Percentiles rank a stretch among this genome's conserved stretches.
Conservation (phyloP, 2,797 vertebrate species). For the Mionectes olivaceus region DNA sequence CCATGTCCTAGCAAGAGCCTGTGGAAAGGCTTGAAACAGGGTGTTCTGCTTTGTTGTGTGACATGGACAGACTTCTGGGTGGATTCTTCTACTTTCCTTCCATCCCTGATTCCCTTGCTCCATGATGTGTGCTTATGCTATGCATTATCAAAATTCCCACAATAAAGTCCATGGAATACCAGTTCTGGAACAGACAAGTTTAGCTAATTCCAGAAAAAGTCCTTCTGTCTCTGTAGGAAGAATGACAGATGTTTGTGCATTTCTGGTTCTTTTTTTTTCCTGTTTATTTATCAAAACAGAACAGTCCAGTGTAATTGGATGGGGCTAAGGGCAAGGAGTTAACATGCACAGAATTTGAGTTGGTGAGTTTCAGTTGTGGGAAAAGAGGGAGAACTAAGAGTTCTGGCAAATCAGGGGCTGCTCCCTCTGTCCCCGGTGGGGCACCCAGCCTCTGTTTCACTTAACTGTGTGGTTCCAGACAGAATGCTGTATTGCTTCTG, state of each 20-base stretch:
- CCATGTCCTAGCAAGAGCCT: background rate
- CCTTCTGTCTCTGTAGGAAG: background rate
- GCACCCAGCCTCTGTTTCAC: background rate
- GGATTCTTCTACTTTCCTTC: background rate
- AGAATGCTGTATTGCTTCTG: background rate
- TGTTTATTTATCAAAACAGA: background rate
- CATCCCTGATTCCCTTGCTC: background rate
- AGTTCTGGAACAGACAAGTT: background rate
- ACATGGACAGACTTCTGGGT: background rate
- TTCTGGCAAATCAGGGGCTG: background rate
- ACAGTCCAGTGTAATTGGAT: background rate
- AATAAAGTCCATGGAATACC: background rate
- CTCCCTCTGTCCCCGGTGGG: background rate
- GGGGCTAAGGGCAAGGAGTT: background rate
- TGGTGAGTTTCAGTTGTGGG: background rate
- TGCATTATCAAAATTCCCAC: background rate
- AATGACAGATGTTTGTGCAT: background rate
- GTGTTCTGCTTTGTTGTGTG: background rate
- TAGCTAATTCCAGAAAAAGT: background rate
- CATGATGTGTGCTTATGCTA: background rate
- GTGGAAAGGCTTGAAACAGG: background rate
- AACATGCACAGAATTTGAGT: background rate
- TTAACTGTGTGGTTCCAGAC: background rate
- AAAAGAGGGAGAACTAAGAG: background rate
- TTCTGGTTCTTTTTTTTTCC: background rate